Conservation (phyloP, 2,797 vertebrate species). For the Malurus splendens region DNA sequence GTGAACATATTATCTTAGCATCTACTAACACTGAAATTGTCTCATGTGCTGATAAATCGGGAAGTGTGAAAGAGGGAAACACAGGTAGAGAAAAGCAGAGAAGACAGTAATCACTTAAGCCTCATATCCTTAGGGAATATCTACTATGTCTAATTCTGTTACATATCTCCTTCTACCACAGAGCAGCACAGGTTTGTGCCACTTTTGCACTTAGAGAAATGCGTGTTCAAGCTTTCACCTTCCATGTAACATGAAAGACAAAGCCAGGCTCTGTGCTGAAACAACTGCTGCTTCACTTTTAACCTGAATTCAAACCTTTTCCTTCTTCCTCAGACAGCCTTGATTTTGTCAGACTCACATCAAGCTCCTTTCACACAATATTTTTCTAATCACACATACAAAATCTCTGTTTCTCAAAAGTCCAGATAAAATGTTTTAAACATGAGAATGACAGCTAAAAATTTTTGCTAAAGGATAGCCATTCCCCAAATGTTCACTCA, state of each 20-base stretch:
- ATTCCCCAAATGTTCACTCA: background rate
- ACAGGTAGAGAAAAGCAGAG: background rate
- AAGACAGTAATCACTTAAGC: background rate
- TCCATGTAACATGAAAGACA: background rate
- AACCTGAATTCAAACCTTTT: background rate
- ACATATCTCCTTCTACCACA: background rate
- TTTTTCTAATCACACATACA: background rate
- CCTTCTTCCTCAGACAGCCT: background rate
- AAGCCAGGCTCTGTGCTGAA: background rate
- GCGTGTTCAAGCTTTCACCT: background rate
- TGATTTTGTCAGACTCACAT: background rate
- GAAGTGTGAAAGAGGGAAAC: background rate
- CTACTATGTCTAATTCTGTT: background rate
- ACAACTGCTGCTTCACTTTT: background rate
- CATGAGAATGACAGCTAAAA: background rate
- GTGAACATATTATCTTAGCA: background rate
- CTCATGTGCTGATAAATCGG: background rate
- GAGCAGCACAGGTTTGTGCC: background rate
- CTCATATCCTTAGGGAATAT: background rate
- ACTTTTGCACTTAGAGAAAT: background rate
- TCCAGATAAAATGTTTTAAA: background rate
- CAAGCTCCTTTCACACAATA: background rate
- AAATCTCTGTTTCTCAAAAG: background rate
- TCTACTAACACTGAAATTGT: background rate
- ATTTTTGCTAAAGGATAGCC: background rate